Conservation (phyloP, 2,888 invertebrate species). For the Phorcus lineatus region DNA sequence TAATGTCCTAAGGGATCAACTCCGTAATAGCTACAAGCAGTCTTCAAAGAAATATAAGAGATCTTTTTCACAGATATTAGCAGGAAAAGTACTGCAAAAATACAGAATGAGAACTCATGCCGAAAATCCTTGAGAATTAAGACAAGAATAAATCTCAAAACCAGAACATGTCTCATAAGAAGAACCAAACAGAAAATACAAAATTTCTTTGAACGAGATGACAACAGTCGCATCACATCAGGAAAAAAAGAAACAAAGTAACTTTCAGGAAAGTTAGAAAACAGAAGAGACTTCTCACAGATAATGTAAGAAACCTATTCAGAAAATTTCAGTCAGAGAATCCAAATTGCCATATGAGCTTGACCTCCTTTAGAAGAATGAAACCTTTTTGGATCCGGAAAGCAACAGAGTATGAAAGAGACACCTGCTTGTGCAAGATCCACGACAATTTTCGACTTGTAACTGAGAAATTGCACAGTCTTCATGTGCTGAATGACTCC, state of each 20-base stretch:
- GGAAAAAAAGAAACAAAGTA: slow-evolving; percentile 32
- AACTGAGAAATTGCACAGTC: slow-evolving; percentile 14
- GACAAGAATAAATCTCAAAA: neutral
- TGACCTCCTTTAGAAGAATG: slow-evolving; percentile 32
- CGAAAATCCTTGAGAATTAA: neutral
- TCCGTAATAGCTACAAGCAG: neutral
- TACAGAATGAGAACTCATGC: neutral
- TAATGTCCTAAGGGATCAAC: neutral
- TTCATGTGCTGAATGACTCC: neutral
- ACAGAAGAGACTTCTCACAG: too few species aligned
- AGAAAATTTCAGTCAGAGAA: slow-evolving; percentile 35
- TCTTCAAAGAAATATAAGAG: neutral
- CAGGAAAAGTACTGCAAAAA: neutral
- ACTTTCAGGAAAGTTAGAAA: too few species aligned
- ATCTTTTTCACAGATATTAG: neutral
- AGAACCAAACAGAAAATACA: neutral
- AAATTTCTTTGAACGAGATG: slow-evolving; percentile 25
- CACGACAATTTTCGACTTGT: slow-evolving; percentile 29
- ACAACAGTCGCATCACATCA: slow-evolving; percentile 26
- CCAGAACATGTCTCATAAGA: neutral
- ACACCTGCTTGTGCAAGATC: slow-evolving; percentile 41
- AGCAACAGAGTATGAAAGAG: slow-evolving; percentile 35
- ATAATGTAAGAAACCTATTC: slow-evolving; percentile 35
- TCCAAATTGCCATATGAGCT: slow-evolving; percentile 25
- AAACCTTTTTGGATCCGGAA: slow-evolving; percentile 41